phyloP scores from a whole-genome alignment of 2,113 vertebrate genomes.

The Ornithorhynchus anatinus region DNA sequence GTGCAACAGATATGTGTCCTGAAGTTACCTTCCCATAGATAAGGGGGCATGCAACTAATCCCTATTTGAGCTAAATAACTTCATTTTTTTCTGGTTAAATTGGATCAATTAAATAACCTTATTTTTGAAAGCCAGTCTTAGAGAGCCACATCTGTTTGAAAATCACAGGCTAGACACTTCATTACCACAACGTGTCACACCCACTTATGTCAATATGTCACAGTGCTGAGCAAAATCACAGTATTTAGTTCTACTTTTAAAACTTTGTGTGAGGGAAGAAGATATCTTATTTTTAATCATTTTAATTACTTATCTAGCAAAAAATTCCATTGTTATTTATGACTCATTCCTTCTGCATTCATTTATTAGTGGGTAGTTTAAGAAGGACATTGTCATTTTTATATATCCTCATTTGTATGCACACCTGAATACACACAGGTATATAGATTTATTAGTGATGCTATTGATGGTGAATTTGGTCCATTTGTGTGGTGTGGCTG shows the following conservation, averaged over 20 bases:
- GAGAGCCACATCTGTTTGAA: slow-evolving; percentile 1
- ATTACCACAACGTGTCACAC: not conserved
- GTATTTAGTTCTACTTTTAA: not conserved
- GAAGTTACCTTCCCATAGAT: not conserved
- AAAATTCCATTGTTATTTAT: not conserved
- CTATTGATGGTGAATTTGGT: too few species aligned
- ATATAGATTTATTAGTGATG: too few species aligned
- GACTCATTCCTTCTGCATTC: not conserved
- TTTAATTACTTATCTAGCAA: not conserved
- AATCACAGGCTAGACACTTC: not conserved
- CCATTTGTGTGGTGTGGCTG: too few species aligned
- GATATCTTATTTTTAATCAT: not conserved
- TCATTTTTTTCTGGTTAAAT: slow-evolving; percentile 8
- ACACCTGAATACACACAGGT: too few species aligned
- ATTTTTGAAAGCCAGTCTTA: slow-evolving; percentile 29
- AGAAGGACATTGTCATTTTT: too few species aligned
- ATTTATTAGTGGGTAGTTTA: not conserved
- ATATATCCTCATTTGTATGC: too few species aligned
- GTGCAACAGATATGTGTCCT: slow-evolving; percentile 30
- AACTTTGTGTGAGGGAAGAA: not conserved
- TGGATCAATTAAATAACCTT: slow-evolving; percentile 20
- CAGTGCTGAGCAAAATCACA: not conserved
- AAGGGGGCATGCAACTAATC: slow-evolving; percentile 18
- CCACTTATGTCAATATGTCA: not conserved
- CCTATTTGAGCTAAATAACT: slow-evolving; percentile 10